Base-by-base conservation (phyloP, 1,140 invertebrate genomes). In the Diorhabda elongata region DNA sequence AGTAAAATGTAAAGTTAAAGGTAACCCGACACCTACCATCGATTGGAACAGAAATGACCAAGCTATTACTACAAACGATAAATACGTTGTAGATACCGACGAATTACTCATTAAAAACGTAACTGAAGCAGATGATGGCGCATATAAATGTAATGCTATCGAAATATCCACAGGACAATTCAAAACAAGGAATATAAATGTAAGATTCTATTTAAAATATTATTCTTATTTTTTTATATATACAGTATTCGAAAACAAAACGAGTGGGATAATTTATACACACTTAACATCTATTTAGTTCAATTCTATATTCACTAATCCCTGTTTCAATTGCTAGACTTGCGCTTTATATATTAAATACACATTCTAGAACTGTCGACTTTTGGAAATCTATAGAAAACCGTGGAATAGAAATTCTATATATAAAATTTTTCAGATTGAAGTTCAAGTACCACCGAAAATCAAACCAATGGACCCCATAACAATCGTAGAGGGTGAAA, bases 31-130 rank as follows among this genome's bases (percentile, higher is more conserved):
- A 43, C 92, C 95, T 0, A 85, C 85, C 8, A 88, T 97, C 8
- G 91, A 92, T 77, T 97, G 94, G 95, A 84, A 89, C 59, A 90
- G 90, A 79, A 90, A 95, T 79, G 89, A 88, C n/a, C 83, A 88
- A 71, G 79, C 83, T 58, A 76, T 79, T 47, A 52, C 74, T 82
- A 52, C 74, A 85, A 84, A 86, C 87, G 68, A 87, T 85, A 87
- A 89, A 74, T 94, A 92, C 73, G 85, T 93, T 6, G 86, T 92
- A 64, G 88, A 91, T 68, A 84, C 86, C 0, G 88, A 93, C 73
- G 92, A 93, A 1, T 82, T 97, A 7, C 80, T 89, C 41, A 93
- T 96, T 66, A 89, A 88, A 71, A 89, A 92, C 74, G 90, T 95
- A 0, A 85, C 87, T 60, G 89, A 92, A 78, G 85, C 87, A 11